These are phyloP conservation scores for Myotis vivesi DNA, from an alignment of 2,797 vertebrate genomes.

Conservation along the genomic window DNA sequence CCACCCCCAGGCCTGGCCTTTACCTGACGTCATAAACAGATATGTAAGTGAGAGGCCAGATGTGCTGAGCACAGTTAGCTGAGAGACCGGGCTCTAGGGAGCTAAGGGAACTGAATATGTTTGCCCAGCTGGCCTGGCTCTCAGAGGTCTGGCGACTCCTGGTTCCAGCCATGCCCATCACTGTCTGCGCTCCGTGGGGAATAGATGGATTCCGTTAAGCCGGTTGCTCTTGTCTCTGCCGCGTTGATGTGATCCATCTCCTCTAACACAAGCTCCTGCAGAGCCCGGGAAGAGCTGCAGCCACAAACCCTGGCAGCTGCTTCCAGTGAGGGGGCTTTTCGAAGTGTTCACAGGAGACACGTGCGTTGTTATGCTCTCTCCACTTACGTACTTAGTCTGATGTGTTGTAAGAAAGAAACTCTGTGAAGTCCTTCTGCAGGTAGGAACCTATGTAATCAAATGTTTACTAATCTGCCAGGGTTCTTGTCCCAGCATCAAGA, in stretches of 20 bases:
- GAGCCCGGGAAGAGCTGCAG: background rate
- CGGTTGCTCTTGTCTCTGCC: background rate
- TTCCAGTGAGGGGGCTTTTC: background rate
- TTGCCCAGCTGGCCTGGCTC: background rate
- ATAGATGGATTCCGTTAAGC: background rate
- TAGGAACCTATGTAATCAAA: background rate
- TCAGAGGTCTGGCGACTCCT: no score
- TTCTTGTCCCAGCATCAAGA: no score
- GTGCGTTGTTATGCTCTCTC: background rate
- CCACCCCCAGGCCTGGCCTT: background rate
- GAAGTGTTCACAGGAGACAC: background rate
- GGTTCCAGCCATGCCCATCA: background rate
- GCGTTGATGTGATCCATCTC: background rate
- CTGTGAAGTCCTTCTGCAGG: background rate
- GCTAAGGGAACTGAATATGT: background rate
- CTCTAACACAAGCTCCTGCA: background rate
- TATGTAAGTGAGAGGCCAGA: background rate
- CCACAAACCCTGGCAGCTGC: background rate
- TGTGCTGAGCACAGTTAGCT: rapidly evolving
- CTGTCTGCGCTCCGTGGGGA: background rate
- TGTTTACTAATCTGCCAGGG: no score
- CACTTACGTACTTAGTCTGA: background rate
- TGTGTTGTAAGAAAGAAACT: background rate
- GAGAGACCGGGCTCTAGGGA: background rate
- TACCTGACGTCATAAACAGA: background rate